phyloP scores from a whole-genome alignment of 30 jellyfish, hydroid and myxozoan species.

The Turritopsis dohrnii region DNA sequence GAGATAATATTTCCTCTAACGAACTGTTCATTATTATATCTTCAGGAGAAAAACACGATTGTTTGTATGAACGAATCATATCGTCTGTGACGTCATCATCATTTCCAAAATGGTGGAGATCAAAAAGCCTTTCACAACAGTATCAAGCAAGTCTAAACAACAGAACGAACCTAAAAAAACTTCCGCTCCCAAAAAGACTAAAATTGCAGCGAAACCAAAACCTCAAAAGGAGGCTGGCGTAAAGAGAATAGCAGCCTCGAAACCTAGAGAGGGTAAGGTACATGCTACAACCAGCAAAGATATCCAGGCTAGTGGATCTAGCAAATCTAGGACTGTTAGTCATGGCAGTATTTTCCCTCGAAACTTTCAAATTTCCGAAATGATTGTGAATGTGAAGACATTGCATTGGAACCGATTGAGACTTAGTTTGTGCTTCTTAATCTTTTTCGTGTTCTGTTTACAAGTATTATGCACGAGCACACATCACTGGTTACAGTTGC shows the following conservation, averaged over 20 bases:
- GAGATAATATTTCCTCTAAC: no score
- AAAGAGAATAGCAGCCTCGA: background rate
- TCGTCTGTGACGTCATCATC: no score
- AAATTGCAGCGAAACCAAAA: background rate
- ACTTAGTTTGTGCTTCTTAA: background rate
- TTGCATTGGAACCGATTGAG: conserved; percentile 8
- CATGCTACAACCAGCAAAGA: background rate
- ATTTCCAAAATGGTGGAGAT: background rate
- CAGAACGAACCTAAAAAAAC: background rate
- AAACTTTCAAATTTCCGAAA: background rate
- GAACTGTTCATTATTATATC: no score
- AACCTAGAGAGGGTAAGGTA: background rate
- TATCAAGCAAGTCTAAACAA: background rate
- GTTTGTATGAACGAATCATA: no score
- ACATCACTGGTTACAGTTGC: conserved; percentile 7
- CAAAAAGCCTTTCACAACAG: background rate
- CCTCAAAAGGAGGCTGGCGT: background rate
- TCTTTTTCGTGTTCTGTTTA: background rate
- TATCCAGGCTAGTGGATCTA: background rate
- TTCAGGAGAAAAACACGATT: no score
- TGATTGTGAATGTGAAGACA: background rate
- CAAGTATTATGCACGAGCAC: conserved; percentile 8
- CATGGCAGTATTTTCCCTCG: background rate
- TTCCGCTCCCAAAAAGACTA: background rate
- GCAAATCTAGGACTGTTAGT: background rate